These are phyloP conservation scores for Beris morrisii DNA, from an alignment of 2,888 invertebrate species.

Conservation along the genomic window DNA sequence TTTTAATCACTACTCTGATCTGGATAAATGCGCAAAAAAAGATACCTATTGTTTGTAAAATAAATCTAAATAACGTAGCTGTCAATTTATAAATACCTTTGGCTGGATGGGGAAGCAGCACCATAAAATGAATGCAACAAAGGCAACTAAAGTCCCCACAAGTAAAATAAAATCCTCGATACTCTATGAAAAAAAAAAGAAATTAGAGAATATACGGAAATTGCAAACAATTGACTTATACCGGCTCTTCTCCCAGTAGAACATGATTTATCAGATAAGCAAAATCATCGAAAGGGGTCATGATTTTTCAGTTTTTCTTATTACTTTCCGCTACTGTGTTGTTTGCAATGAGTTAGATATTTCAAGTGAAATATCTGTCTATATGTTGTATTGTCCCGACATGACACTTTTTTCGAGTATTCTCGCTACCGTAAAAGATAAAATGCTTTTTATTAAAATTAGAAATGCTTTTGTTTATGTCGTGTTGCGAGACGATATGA, in stretches of 20 bases:
- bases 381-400: background rate
- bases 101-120: conserved; percentile 65
- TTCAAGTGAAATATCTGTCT: background rate
- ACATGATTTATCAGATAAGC: conserved; percentile 64
- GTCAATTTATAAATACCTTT: conserved; percentile 48
- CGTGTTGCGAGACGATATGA: no score
- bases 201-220: background rate
- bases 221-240: conserved; percentile 49
- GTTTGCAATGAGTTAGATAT: background rate
- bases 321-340: background rate
- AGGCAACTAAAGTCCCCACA: conserved; percentile 64
- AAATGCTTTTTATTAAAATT: no score
- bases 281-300: conserved; percentile 65
- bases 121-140: conserved; percentile 66
- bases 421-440: no score
- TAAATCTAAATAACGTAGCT: no score
- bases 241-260: conserved; percentile 64
- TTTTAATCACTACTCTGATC: no score
- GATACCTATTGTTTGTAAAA: no score
- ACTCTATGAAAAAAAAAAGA: conserved; percentile 54
- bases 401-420: no score
- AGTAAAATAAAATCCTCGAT: conserved; percentile 65
- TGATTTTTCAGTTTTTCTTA: conserved; percentile 41
- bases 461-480: no score
- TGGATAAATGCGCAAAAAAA: no score